These are phyloP conservation scores for Athene noctua DNA, from an alignment of 2,113 vertebrate genomes.

Conservation along the genomic window DNA sequence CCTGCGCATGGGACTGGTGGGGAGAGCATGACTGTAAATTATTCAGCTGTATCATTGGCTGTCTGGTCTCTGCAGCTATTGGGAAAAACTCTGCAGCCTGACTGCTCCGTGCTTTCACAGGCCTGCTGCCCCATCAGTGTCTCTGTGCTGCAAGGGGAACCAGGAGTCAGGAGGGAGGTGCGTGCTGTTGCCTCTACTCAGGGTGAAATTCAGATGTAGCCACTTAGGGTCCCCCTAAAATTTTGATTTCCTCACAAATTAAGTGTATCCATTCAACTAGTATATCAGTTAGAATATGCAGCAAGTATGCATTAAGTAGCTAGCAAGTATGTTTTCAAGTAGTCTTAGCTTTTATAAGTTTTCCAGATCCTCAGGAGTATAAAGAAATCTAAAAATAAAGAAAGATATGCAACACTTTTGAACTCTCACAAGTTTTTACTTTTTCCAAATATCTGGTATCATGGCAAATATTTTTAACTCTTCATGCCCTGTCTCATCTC, in stretches of 20 bases:
- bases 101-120: background rate
- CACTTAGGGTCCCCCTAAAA: background rate
- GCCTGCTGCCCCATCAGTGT: background rate
- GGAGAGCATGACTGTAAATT: background rate
- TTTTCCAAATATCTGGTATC: background rate
- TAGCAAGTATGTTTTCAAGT: background rate
- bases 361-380: background rate
- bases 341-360: background rate
- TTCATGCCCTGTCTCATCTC: background rate
- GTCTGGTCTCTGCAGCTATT: background rate
- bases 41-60: background rate
- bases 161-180: background rate
- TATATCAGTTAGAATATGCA: background rate
- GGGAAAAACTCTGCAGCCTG: background rate
- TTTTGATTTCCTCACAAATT: background rate
- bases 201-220: background rate
- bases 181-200: rapidly evolving
- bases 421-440: background rate
- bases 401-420: background rate
- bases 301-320: background rate
- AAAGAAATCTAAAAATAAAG: background rate
- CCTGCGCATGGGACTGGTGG: background rate
- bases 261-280: background rate
- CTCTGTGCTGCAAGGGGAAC: too few species aligned
- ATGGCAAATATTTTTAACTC: background rate